Evolutionary conservation across 2,113 vertebrate genomes (phyloP).

Genomic region (Corydoras maculifer): DNA sequence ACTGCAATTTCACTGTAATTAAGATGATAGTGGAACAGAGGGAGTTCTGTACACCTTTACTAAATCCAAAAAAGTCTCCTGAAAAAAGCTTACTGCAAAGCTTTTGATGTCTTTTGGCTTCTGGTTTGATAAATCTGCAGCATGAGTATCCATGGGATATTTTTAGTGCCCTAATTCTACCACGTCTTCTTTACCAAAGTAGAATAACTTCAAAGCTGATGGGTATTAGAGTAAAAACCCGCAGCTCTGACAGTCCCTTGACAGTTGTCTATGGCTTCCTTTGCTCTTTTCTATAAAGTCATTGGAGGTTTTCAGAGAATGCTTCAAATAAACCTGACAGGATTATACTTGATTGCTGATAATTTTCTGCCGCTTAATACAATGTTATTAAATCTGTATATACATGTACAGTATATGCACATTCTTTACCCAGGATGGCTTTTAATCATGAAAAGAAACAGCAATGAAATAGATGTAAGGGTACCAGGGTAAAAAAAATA

Average conservation of each 20-base stretch:
- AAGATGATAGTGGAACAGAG: background rate
- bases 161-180: constrained; percentile 29
- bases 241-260: constrained; percentile 1
- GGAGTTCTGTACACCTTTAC: constrained; percentile 9
- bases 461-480: background rate
- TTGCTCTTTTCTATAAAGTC: background rate
- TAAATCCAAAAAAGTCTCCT: constrained; percentile 24
- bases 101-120: constrained; percentile 36
- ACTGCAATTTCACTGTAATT: too few relatives aligned
- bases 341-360: background rate
- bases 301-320: constrained; percentile 1
- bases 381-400: background rate
- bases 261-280: constrained; percentile 12
- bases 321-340: constrained; percentile 3
- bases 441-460: background rate
- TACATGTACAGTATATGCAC: background rate
- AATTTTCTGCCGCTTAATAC: background rate
- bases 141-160: constrained; percentile 24
- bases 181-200: constrained; percentile 27
- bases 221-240: constrained; percentile 27
- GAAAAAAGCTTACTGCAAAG: constrained; percentile 15
- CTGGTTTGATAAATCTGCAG: constrained; percentile 20
- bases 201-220: constrained; percentile 35
- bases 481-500: constrained; percentile 4
- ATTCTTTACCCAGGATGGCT: background rate